Conservation (phyloP, 2,888 invertebrate species). For the Shargacucullia verbasci region DNA sequence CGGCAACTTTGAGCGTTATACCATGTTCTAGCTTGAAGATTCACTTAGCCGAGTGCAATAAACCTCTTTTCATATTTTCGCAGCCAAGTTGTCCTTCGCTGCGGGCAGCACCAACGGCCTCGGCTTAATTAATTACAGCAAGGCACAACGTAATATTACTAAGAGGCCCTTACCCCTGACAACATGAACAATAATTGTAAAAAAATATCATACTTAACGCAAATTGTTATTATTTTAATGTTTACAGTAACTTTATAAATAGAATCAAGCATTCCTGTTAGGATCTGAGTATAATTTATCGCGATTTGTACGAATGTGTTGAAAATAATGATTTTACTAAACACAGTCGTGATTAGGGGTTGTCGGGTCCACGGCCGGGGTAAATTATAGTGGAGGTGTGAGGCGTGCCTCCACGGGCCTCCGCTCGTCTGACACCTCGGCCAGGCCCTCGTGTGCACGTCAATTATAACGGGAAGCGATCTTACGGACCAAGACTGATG, state of each 20-base stretch:
- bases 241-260: neutral
- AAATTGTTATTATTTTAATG: slow-evolving; percentile 10
- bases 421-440: slow-evolving; percentile 79
- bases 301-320: slow-evolving; percentile 43
- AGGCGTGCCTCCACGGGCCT: slow-evolving; percentile 65
- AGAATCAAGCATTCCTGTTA: slow-evolving; percentile 6
- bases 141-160: slow-evolving; percentile 47
- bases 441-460: slow-evolving; percentile 67
- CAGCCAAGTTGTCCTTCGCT: slow-evolving; percentile 37
- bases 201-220: slow-evolving; percentile 8
- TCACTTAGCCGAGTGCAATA: slow-evolving; percentile 11
- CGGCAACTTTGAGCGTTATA: too few species aligned
- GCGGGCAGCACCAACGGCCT: slow-evolving; percentile 48
- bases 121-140: slow-evolving; percentile 55
- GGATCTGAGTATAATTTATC: slow-evolving; percentile 19
- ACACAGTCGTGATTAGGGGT: slow-evolving; percentile 71
- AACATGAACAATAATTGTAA: slow-evolving; percentile 12
- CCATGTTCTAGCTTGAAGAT: too few species aligned
- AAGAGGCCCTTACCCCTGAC: slow-evolving; percentile 24
- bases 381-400: slow-evolving; percentile 78
- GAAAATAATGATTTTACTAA: slow-evolving; percentile 70
- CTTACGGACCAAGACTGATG: slow-evolving; percentile 57
- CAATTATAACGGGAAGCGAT: slow-evolving; percentile 84
- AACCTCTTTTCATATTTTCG: slow-evolving; percentile 33
- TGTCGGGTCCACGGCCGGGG: slow-evolving; percentile 65